These are phyloP conservation scores for Parasteatoda lunata DNA, from an alignment of 2,888 invertebrate genomes.

Conservation along the genomic window DNA sequence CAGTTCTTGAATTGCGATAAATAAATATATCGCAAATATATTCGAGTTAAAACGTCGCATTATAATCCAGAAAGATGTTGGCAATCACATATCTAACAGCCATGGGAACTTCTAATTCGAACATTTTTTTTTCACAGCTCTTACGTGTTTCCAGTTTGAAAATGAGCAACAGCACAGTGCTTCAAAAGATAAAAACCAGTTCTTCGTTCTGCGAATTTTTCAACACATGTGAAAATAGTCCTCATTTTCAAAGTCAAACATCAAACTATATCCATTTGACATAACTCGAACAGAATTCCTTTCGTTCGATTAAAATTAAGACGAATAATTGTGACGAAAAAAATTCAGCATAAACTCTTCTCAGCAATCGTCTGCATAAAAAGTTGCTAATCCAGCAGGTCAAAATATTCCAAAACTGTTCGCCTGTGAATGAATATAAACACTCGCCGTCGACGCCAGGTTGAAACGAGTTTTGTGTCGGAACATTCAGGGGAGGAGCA, in stretches of 20 bases:
- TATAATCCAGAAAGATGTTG: neutral
- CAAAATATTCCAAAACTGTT: neutral
- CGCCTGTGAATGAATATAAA: neutral
- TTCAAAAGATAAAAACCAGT: neutral
- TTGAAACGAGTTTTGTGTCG: slow-evolving; percentile 35
- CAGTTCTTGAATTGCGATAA: neutral
- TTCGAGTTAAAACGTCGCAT: neutral
- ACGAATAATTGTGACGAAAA: neutral
- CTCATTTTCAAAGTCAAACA: neutral
- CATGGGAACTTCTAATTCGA: no score
- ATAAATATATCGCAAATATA: neutral
- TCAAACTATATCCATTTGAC: neutral
- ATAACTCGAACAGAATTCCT: neutral
- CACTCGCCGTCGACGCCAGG: slow-evolving; percentile 18
- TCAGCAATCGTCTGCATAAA: neutral
- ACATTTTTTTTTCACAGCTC: no score
- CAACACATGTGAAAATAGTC: neutral
- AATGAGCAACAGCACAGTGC: neutral
- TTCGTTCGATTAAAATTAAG: neutral
- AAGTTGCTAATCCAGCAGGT: neutral
- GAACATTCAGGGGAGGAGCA: neutral
- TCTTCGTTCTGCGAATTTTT: neutral
- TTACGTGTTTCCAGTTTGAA: neutral
- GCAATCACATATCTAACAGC: neutral
- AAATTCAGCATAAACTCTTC: neutral